Base-by-base conservation (phyloP, 1,140 invertebrate genomes). In the Drosophila subobscura region DNA sequence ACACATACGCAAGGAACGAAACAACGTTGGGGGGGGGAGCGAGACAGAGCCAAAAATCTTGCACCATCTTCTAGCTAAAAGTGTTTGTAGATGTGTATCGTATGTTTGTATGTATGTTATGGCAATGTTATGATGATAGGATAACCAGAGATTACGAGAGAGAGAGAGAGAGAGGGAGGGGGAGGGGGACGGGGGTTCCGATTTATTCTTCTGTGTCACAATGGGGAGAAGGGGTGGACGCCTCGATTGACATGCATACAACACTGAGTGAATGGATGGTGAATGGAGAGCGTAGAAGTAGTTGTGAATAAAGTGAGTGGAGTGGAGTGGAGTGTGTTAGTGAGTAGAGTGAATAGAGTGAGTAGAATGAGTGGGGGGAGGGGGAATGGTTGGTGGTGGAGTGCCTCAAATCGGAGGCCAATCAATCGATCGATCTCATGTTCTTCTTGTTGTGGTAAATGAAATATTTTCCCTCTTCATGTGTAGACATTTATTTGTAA, bases 171-270 rank as follows among this genome's bases (percentile, higher is more conserved):
- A 22, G 22, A 33, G 6, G 14, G 1, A 41, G 16, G 20, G 29
- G 10, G 60, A 8, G 7, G 8, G 33, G 12, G 37, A 3, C 42
- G 45, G 37, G 22, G 53, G 22, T 50, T 57, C 16, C 29, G 29
- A 33, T n/a, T 44, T 56, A 4, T 33, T 46, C 14, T 56, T 42
- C 8, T 56, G n/a, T 46, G 20, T 33, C 10, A 5, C 23, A 33
- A 33, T 10, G 33, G 10, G 10, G 33, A 20, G 7, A 4, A 12
- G 12, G 41, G 52, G 7, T 22, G 51, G 46, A 65, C 52, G 46
- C 70, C 70, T 64, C 60, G 72, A 74, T 33, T 66, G 27, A 67
- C 72, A 76, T 75, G 63, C 60, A 77, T 71, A 72, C 73, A 77
- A 64, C 61, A 67, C 33, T 50, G 49, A 40, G 49, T 33, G 33